These are phyloP conservation scores for Triplophysa bombifrons DNA, from an alignment of 2,797 vertebrate species.

Conservation along the genomic window DNA sequence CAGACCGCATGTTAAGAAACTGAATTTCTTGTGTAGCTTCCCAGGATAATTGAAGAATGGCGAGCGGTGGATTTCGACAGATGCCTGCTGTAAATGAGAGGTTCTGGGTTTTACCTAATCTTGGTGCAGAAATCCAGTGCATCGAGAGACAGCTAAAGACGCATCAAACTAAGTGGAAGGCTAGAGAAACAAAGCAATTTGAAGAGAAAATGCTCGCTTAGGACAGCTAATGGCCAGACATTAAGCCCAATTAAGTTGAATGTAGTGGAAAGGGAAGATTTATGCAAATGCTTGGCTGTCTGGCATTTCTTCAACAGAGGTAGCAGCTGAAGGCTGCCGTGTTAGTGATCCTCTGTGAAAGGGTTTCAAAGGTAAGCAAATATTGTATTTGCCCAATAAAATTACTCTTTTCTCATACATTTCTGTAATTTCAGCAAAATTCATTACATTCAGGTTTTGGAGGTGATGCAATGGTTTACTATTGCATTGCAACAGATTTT, in stretches of 20 bases:
- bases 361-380: conserved; percentile 14
- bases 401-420: conserved; percentile 1
- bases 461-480: background rate
- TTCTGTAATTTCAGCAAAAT: background rate
- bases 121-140: conserved; percentile 62
- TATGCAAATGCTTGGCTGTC: conserved; percentile 61
- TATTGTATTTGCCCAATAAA: conserved; percentile 18
- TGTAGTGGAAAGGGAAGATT: conserved; percentile 60
- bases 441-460: background rate
- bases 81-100: conserved; percentile 63
- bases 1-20: conserved; percentile 54
- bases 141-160: conserved; percentile 57
- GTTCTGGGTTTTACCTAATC: conserved; percentile 65
- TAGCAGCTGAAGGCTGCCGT: background rate
- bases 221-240: conserved; percentile 62
- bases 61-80: conserved; percentile 59
- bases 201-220: conserved; percentile 54
- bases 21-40: conserved; percentile 48
- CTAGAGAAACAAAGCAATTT: conserved; percentile 61
- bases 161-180: conserved; percentile 59
- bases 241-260: conserved; percentile 62
- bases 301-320: conserved; percentile 55
- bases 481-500: background rate
- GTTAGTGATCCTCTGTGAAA: conserved; percentile 9
- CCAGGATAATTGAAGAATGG: conserved; percentile 68